These are phyloP conservation scores for Semnornis frantzii DNA, from an alignment of 2,113 vertebrate genomes.

Conservation along the genomic window DNA sequence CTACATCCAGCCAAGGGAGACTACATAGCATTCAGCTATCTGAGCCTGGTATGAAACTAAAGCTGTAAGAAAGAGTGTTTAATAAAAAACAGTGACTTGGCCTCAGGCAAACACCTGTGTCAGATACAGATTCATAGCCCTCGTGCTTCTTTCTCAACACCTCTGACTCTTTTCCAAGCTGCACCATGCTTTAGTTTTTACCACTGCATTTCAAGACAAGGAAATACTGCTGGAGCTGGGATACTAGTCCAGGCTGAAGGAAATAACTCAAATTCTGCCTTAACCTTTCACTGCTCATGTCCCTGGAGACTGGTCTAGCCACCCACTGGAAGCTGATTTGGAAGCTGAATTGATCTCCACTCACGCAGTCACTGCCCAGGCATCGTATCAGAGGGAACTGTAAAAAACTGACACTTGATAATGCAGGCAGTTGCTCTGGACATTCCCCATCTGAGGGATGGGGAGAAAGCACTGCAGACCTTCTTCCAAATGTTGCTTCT, in stretches of 20 bases:
- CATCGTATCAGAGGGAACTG: neutral
- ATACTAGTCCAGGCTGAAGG: neutral
- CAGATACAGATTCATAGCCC: neutral
- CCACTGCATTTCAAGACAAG: neutral
- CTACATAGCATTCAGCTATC: neutral
- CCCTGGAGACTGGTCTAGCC: neutral
- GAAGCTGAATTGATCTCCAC: fast-evolving
- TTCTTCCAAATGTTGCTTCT: neutral
- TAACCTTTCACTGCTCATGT: neutral
- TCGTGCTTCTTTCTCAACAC: neutral
- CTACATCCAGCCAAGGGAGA: neutral
- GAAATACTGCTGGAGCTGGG: neutral
- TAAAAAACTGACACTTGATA: neutral
- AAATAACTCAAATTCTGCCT: neutral
- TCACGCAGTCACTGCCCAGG: neutral
- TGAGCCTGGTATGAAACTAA: neutral
- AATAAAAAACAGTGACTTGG: neutral
- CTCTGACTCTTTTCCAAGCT: neutral
- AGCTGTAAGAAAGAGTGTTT: neutral
- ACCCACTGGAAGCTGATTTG: neutral
- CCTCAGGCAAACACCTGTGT: neutral
- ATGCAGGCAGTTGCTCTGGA: neutral
- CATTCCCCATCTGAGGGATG: neutral
- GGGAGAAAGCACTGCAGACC: neutral
- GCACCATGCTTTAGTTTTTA: neutral